Evolutionary conservation across 2,888 invertebrate genomes (phyloP).

Genomic region (Eucriotettix oculatus): DNA sequence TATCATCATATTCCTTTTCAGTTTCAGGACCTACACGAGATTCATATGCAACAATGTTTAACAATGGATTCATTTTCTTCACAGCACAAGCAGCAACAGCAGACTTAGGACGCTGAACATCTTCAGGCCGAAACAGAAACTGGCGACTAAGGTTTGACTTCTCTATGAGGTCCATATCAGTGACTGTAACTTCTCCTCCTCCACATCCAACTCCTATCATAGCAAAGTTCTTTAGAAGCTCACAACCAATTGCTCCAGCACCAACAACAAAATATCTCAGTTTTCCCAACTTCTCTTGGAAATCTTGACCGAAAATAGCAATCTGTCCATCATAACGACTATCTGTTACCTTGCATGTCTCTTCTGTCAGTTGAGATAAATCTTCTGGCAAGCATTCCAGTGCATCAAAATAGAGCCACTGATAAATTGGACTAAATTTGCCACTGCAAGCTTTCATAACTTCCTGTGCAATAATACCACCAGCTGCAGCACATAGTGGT

Average conservation of each 20-base stretch:
- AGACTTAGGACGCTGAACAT: constrained; percentile 87
- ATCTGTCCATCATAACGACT: constrained; percentile 77
- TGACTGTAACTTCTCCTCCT: constrained; percentile 67
- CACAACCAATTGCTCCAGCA: constrained; percentile 90
- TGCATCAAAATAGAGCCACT: constrained; percentile 93
- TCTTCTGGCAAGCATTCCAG: constrained; percentile 80
- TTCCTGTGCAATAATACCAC: constrained; percentile 95
- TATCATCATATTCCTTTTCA: constrained; percentile 82
- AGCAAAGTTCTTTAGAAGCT: constrained; percentile 93
- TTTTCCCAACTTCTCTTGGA: constrained; percentile 66
- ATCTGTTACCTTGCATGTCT: constrained; percentile 51
- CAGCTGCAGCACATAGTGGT: constrained; percentile 86
- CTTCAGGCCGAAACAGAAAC: constrained; percentile 88
- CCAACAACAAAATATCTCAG: constrained; percentile 72
- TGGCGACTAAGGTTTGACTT: constrained; percentile 97
- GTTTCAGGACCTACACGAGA: constrained; percentile 87
- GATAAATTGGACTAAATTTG: constrained; percentile 83
- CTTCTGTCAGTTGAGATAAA: constrained; percentile 44
- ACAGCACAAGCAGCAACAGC: constrained; percentile 78
- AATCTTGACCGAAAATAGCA: constrained; percentile 80
- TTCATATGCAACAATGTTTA: constrained; percentile 64
- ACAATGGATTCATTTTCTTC: constrained; percentile 62
- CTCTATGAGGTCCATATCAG: constrained; percentile 99
- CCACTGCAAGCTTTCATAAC: constrained; percentile 97
- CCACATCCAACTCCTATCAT: constrained; percentile 82